phyloP scores from a whole-genome alignment of 2,113 vertebrate species.

The Nettapus auritus region DNA sequence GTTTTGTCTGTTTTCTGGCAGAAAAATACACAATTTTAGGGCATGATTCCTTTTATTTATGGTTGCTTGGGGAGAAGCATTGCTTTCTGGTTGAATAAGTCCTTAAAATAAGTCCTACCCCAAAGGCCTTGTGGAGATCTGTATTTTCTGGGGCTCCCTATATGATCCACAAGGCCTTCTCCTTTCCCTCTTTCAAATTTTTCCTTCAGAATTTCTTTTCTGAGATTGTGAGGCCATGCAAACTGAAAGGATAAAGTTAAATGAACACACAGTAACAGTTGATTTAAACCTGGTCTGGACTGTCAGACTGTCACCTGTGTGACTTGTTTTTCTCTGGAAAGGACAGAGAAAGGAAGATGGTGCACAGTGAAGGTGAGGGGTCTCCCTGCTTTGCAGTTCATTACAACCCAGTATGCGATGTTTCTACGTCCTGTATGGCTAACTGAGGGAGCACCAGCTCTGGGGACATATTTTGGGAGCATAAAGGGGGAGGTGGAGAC shows the following conservation, averaged over 20 bases:
- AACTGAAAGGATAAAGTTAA: neutral
- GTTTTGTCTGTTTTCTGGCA: neutral
- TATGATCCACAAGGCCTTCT: neutral
- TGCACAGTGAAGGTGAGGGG: neutral
- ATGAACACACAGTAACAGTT: neutral
- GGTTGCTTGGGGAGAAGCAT: neutral
- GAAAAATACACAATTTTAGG: neutral
- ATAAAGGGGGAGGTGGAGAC: neutral
- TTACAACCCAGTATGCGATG: neutral
- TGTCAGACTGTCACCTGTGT: neutral
- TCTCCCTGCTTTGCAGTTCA: neutral
- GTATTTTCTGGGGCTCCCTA: neutral
- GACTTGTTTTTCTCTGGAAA: neutral
- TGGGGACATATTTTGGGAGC: neutral
- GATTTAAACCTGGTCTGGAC: neutral
- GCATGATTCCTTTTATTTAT: neutral
- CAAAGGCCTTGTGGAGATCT: neutral
- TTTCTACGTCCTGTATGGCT: neutral
- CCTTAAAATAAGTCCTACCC: neutral
- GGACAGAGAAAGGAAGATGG: neutral
- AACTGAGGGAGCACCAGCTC: neutral
- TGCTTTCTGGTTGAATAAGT: neutral
- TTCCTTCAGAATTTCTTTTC: neutral
- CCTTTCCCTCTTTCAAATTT: neutral
- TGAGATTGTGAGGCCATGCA: neutral